Evolutionary conservation across 2,113 vertebrate species (phyloP).

Genomic region (Daboia siamensis): DNA sequence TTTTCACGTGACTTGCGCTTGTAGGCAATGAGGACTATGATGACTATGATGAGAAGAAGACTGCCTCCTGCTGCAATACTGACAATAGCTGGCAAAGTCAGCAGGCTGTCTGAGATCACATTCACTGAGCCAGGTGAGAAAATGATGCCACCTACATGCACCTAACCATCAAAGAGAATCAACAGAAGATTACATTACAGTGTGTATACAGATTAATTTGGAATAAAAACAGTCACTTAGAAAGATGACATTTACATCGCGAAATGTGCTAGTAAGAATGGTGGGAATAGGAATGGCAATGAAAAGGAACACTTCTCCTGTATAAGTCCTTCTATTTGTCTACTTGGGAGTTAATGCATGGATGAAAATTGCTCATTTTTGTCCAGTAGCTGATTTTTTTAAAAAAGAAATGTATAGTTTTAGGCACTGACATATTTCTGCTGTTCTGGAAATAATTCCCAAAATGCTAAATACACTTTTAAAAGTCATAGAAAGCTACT

Average conservation of each 20-base stretch:
- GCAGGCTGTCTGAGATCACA: constrained; percentile 91
- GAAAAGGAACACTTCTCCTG: not conserved
- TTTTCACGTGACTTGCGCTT: constrained; percentile 96
- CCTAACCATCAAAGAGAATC: constrained; percentile 65
- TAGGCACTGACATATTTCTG: not conserved
- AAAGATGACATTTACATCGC: not conserved
- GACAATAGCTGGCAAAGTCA: constrained; percentile 93
- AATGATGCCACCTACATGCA: constrained; percentile 89
- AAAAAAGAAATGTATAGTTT: not conserved
- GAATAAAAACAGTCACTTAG: not conserved
- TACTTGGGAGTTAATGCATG: not conserved
- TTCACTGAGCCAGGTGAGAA: constrained; percentile 90
- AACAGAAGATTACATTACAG: not conserved
- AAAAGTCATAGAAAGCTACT: accelerated
- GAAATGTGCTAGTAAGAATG: not conserved
- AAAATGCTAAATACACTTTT: accelerated
- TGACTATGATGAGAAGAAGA: constrained; percentile 95
- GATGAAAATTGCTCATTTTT: not conserved
- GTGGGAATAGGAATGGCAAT: not conserved
- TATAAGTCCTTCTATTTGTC: not conserved
- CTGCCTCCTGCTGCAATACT: constrained; percentile 94
- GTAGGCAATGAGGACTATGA: constrained; percentile 97
- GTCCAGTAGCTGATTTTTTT: not conserved
- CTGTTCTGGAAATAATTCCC: accelerated
- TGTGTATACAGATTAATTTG: not conserved